Base-by-base conservation (phyloP, 2,888 invertebrate species). In the Myathropa florea region DNA sequence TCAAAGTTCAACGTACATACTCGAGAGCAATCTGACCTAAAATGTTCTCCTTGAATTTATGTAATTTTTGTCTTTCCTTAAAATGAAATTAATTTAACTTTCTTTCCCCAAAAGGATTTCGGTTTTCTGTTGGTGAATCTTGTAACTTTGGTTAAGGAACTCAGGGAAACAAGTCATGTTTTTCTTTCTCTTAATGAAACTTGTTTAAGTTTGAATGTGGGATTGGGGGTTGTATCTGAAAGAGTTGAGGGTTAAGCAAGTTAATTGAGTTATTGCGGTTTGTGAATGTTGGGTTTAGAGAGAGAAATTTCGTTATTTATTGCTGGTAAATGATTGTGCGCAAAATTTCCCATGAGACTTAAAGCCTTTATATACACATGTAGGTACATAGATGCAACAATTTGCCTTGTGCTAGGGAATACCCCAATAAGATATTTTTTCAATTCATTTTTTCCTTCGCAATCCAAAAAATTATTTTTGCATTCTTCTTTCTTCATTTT, bases 231-330 rank as follows among this genome's bases (percentile, higher is more conserved):
- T 59, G 39, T 59, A 63, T 59, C 59, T 59, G 70, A 30, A 70
- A 36, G 59, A 39, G 55, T 59, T 36, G 57, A 18, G 33, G 70
- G 36, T 70, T 59, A 39, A 57, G 26, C 33, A 59, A 70, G 36
- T 36, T 60, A 70, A 70, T 70, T 70, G 59, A 70, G 59, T 70
- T 70, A 70, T 70, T 59, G 59, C 26, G 59, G 59, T 36, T 59
- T 57, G 18, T 39, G 70, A 59, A 1, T 24, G 70, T 36, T 70
- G 6, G 59, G 70, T 36, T 59, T 24, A 14, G 33, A 33, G 30
- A 23, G 30, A 33, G n/a, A 59, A 70, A 70, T 70, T 57, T 70
- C 30, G 23, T 70, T 70, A 70, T 70, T 70, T 60, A 59, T 59
- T 33, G 26, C 70, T 59, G 57, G 18, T 33, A 70, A 70, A 59